Evolutionary conservation across 2,113 vertebrate species (phyloP), one percentile per base, ranked within the genome.

Genomic region (Halichoeres trimaculatus): DNA sequence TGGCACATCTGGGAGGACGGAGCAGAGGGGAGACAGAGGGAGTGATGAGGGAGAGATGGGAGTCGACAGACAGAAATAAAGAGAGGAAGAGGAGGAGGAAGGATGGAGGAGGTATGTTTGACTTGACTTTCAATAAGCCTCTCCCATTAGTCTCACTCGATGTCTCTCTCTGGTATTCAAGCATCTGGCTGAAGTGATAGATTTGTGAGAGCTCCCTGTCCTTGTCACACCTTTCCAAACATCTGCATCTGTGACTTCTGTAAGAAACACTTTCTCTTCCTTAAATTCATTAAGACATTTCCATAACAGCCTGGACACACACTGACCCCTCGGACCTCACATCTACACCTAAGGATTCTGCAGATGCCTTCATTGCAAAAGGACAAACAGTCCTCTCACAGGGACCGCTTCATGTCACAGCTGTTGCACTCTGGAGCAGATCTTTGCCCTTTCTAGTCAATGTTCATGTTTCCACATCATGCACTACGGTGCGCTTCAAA

Each of bases 1-100:
- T 74, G 38, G 86, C 89, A 90, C 86, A 91, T 91, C 90, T 92
- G 90, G 90, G 87, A 87, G 84, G 79, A 91, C 58, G 53, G 85
- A 83, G 83, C 61, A 34, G 66, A 59, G 73, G 43, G 50, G 30
- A 70, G 80, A 81, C 75, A 59, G 70, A 80, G 72, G 62, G 60
- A 78, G 67, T 6, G 78, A 59, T 40, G 78, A 84, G 61, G 75
- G 72, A 79, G 66, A 76, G 76, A 80, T 62, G 59, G 70, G 65
- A 78, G 59, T 2, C 54, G 79, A 76, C 40, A 55, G 66, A 75
- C 11, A 73, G 70, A 64, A 52, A 71, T 63, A 75, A 50, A 74
- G 20, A 52, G 57, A 55, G 54, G 56, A 22, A 36, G 50, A 52
- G 41, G 48, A 60, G 38, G 45, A 65, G 17, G 61, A 40, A 38